phyloP scores from a whole-genome alignment of 2,888 invertebrate genomes.

The Hemicrepidius hirtus region DNA sequence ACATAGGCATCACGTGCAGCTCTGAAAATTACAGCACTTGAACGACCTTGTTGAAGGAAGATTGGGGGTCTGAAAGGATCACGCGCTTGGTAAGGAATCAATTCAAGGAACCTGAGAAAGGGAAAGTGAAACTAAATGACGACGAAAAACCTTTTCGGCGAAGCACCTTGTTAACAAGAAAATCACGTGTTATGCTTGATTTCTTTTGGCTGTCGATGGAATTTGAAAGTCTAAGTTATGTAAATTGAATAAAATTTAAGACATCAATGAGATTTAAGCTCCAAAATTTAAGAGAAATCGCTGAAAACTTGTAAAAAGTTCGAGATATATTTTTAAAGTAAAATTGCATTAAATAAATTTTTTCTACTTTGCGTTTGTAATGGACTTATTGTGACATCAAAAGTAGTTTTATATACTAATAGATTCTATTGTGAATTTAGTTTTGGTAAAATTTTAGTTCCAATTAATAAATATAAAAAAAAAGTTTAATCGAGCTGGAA shows the following conservation, averaged over 20 bases:
- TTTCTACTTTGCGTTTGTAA: too few species aligned
- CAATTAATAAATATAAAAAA: too few species aligned
- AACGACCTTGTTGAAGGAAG: constrained; percentile 29
- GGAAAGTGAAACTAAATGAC: constrained; percentile 34
- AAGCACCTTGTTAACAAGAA: constrained; percentile 29
- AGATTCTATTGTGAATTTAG: too few species aligned
- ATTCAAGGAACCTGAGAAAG: constrained; percentile 23
- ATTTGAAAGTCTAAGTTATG: constrained; percentile 32
- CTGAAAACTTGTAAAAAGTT: too few species aligned
- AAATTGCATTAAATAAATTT: too few species aligned
- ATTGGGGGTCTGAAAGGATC: constrained; percentile 33
- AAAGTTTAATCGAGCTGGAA: too few species aligned
- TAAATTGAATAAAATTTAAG: constrained; percentile 26
- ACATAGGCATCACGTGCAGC: constrained; percentile 7
- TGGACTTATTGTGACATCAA: too few species aligned
- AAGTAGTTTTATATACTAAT: too few species aligned
- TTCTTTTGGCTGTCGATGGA: constrained; percentile 19
- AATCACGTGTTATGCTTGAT: constrained; percentile 33
- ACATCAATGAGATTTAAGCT: constrained; percentile 13
- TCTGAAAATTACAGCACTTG: constrained; percentile 22
- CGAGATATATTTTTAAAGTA: too few species aligned
- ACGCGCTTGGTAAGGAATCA: constrained; percentile 26
- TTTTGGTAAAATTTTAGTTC: too few species aligned
- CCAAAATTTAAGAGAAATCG: constrained; percentile 1
- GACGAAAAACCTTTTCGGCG: constrained; percentile 28